Conservation (phyloP, 2,888 invertebrate genomes). For the Hemithea aestivaria region DNA sequence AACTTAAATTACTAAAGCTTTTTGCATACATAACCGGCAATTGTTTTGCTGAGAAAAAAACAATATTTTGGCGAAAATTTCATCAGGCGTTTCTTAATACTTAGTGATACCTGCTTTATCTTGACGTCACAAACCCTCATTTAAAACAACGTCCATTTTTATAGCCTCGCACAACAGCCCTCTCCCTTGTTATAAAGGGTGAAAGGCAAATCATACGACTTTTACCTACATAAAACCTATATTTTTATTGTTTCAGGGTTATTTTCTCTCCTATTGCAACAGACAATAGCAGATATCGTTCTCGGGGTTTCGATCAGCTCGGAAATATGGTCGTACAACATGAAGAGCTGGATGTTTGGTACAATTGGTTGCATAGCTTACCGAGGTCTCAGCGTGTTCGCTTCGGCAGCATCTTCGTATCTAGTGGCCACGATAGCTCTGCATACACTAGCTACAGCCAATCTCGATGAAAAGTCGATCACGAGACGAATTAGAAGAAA, state of each 20-base stretch:
- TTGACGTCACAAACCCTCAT: no score
- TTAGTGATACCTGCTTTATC: no score
- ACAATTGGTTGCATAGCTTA: conserved; percentile 70
- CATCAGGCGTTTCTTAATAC: no score
- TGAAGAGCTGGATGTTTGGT: conserved; percentile 74
- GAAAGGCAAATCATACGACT: no score
- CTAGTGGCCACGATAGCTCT: conserved; percentile 77
- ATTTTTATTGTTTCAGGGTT: conserved; percentile 65
- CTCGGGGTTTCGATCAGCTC: conserved; percentile 64
- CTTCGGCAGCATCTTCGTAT: conserved; percentile 77
- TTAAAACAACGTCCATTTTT: no score
- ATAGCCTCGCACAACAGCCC: no score
- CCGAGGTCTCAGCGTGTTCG: conserved; percentile 75
- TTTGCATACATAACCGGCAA: no score
- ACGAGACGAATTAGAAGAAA: conserved; percentile 51
- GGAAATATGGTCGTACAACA: conserved; percentile 75
- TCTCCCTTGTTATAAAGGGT: no score
- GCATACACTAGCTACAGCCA: conserved; percentile 77
- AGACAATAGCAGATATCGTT: conserved; percentile 72
- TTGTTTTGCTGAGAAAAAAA: no score
- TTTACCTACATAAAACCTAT: not conserved
- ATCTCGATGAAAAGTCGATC: conserved; percentile 64
- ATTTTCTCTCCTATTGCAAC: conserved; percentile 72
- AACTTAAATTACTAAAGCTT: no score
- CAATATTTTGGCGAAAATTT: no score